Evolutionary conservation across 2,113 vertebrate species (phyloP).

Genomic region (Nothoprocta perdicaria): DNA sequence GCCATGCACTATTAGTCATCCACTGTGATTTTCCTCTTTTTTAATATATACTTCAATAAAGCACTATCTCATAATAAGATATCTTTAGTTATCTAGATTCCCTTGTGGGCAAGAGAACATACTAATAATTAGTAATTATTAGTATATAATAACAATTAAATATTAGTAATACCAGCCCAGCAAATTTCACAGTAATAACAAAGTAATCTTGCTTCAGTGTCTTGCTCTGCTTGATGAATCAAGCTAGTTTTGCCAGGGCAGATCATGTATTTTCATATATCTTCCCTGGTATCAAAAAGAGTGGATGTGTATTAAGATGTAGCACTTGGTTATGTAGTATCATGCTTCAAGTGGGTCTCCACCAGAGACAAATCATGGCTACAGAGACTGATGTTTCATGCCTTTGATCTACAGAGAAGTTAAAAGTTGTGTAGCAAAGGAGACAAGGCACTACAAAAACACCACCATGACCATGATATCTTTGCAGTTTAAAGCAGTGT

Average conservation of each 20-base stretch:
- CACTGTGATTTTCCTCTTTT: background rate
- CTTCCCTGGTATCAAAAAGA: background rate
- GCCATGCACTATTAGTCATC: rapidly evolving
- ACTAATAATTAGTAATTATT: too few relatives aligned
- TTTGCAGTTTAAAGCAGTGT: background rate
- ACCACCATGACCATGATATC: too few relatives aligned
- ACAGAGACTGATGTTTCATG: background rate
- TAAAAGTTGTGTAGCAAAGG: background rate
- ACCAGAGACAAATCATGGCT: background rate
- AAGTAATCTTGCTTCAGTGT: background rate
- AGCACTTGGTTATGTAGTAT: background rate
- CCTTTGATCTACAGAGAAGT: background rate
- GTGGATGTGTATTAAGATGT: background rate
- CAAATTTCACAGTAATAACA: background rate
- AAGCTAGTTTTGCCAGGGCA: background rate
- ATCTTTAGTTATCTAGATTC: background rate
- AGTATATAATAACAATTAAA: too few relatives aligned
- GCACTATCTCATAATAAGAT: background rate
- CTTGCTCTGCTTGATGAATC: background rate
- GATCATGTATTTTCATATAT: background rate
- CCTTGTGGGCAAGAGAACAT: background rate
- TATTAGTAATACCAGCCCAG: background rate
- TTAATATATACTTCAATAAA: background rate
- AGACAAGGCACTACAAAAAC: background rate
- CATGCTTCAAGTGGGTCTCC: background rate